Evolutionary conservation across 2,888 invertebrate genomes (phyloP).

Genomic region (Busseola fusca): DNA sequence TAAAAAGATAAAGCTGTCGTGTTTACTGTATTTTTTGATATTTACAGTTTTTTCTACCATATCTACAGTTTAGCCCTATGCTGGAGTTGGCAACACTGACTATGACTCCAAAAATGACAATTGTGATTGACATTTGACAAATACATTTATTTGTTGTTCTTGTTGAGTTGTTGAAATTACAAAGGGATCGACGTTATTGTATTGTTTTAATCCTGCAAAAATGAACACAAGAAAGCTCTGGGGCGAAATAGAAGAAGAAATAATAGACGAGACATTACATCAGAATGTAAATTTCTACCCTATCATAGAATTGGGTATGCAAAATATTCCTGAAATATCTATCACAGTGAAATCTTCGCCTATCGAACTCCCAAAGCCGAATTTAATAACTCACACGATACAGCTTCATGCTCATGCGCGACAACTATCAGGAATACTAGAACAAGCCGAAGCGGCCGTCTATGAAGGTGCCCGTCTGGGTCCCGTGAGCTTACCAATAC

Average conservation of each 20-base stretch:
- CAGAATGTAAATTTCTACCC: conserved; percentile 86
- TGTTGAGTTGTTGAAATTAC: not conserved
- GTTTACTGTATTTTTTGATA: no score
- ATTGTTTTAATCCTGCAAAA: conserved; percentile 15
- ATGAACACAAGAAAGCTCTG: conserved; percentile 79
- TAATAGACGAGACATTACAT: conserved; percentile 75
- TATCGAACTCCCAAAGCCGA: conserved; percentile 82
- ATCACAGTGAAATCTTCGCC: conserved; percentile 84
- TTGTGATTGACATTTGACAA: not conserved
- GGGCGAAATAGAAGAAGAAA: conserved; percentile 83
- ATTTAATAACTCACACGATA: conserved; percentile 85
- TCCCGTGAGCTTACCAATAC: conserved; percentile 74
- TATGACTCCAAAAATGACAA: not conserved
- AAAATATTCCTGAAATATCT: conserved; percentile 86
- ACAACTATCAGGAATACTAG: conserved; percentile 78
- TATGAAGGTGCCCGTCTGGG: conserved; percentile 79
- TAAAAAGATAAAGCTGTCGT: no score
- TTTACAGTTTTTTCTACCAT: no score
- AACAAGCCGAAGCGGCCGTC: conserved; percentile 78
- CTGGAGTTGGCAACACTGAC: no score
- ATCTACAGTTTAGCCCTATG: no score
- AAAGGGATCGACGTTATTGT: not conserved
- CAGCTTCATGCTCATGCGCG: conserved; percentile 80
- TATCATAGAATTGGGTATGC: conserved; percentile 86
- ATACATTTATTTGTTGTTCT: not conserved